Evolutionary conservation across 2,113 vertebrate species (phyloP), one percentile per base, ranked within the genome.

Genomic region (Erinaceus europaeus): DNA sequence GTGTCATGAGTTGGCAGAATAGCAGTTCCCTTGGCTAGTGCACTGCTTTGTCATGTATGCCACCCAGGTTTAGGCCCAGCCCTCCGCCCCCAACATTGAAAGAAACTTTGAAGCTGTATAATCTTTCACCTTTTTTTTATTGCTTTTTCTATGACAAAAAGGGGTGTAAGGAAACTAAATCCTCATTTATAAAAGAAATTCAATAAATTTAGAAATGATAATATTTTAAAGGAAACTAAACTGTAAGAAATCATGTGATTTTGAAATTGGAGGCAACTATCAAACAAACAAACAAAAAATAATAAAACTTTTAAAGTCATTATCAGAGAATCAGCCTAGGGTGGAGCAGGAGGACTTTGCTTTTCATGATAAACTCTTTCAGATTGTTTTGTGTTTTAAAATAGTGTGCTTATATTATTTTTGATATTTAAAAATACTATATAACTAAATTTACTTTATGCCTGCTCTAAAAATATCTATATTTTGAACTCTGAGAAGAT

Each of bases 201-300:
- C 53, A 86, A 50, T 50, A 77, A 20, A 52, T 13, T 52, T 20
- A n/a, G n/a, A n/a, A n/a, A n/a, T n/a, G 50, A 62, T 38, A 74
- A 67, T 65, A 10, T 78, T 92, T 69, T 48, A 90, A 73, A 85
- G 62, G 29, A 85, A 86, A 91, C 40, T 55, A 89, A 88, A 72
- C 62, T 57, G 44, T 44, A 68, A 46, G n/a, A 9, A 75, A 53
- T n/a, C 38, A 74, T 64, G 14, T 64, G 89, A 87, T 62, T 93
- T 84, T 86, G 62, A 52, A 55, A 62, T 73, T 46, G 14, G 23
- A 68, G 32, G 20, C 79, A 91, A 68, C 21, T 73, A 42, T 4
- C 34, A 8, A 80, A 89, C 62, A 6, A 57, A 42, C n/a, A 72
- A 52, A 62, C 36, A 40, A 77, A 38, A 74, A 77, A 34, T 62